Percentiles rank a stretch among this genome's conserved stretches.
Conservation (phyloP, 2,797 vertebrate species). For the Mallotus villosus region DNA sequence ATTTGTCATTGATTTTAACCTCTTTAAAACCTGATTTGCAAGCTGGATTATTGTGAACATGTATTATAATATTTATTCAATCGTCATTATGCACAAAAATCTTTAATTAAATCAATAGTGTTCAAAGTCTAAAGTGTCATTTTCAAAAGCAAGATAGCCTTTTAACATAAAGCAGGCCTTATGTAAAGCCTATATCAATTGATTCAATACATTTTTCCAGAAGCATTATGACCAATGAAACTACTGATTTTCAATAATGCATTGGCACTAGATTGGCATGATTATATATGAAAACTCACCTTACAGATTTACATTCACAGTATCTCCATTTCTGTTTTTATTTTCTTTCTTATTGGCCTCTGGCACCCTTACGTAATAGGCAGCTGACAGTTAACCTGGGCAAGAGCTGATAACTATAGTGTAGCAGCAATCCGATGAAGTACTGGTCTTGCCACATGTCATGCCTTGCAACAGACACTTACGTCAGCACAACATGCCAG, state of each 20-base stretch:
- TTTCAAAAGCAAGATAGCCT: background rate
- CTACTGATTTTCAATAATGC: background rate
- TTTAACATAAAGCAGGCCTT: background rate
- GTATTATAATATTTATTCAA: background rate
- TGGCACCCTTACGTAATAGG: background rate
- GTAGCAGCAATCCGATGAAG: conserved; percentile 15
- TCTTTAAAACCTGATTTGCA: too few relatives aligned
- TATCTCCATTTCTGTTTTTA: background rate
- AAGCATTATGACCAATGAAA: background rate
- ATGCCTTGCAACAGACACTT: too few relatives aligned
- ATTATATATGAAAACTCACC: background rate
- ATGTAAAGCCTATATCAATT: too few relatives aligned
- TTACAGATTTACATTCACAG: background rate
- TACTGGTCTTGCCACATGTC: background rate
- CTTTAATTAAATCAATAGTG: background rate
- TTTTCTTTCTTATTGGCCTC: background rate
- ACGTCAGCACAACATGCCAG: too few relatives aligned
- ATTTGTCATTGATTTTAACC: too few relatives aligned
- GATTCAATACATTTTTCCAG: background rate
- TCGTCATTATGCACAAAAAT: background rate
- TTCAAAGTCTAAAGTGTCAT: background rate
- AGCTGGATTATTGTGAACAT: too few relatives aligned
- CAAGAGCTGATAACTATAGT: conserved; percentile 35
- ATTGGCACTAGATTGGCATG: background rate
- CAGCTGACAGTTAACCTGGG: background rate